These are phyloP conservation scores for Drosophila subquinaria DNA, from an alignment of 2,888 invertebrate genomes.

Conservation along the genomic window DNA sequence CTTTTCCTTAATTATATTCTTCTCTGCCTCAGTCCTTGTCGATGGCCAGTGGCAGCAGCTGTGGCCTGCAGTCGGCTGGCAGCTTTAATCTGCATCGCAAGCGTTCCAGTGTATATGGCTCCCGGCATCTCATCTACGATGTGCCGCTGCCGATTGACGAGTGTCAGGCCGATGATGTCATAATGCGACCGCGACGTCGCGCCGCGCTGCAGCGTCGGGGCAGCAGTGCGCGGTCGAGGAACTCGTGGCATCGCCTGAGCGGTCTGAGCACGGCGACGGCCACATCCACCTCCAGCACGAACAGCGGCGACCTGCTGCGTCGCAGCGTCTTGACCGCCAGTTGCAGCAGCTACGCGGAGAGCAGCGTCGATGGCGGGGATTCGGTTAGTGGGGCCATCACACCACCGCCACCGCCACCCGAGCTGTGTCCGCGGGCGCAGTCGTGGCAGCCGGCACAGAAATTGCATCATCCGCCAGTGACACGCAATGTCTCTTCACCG, in stretches of 20 bases:
- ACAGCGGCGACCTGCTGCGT: constrained; percentile 71
- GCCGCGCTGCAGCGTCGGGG: constrained; percentile 50
- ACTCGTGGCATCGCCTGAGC: constrained; percentile 75
- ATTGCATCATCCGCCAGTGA: constrained; percentile 84
- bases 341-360: constrained; percentile 76
- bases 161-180: constrained; percentile 86
- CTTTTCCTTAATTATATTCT: not conserved
- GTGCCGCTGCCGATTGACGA: constrained; percentile 88
- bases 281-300: constrained; percentile 71
- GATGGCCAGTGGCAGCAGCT: constrained; percentile 41
- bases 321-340: constrained; percentile 78
- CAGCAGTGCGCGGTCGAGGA: constrained; percentile 59
- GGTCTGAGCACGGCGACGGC: constrained; percentile 75
- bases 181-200: constrained; percentile 81
- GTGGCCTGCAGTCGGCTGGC: constrained; percentile 50
- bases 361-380: constrained; percentile 64
- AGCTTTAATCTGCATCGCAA: constrained; percentile 85
- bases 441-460: constrained; percentile 82
- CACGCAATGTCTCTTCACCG: constrained; percentile 86
- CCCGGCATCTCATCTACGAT: constrained; percentile 88
- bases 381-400: constrained; percentile 15
- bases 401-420: constrained; percentile 27
- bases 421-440: constrained; percentile 69
- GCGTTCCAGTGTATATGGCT: constrained; percentile 86
- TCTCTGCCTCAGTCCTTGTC: constrained; percentile 26